These are phyloP conservation scores for Mus caroli DNA, from an alignment of 2,797 vertebrate species.

Conservation along the genomic window DNA sequence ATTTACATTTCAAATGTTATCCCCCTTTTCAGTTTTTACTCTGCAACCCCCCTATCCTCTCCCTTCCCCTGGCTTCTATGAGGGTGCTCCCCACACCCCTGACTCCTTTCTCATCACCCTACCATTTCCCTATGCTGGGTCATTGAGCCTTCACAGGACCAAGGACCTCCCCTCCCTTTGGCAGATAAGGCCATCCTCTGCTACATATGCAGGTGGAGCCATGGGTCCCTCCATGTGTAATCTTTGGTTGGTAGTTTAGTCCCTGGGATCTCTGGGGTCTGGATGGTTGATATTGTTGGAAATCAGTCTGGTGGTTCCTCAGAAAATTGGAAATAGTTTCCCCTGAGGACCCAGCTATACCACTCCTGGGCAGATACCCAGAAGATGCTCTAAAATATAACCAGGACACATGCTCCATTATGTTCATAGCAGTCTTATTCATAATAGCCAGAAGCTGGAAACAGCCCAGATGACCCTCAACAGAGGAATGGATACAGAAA, in stretches of 20 bases:
- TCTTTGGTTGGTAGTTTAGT: neutral
- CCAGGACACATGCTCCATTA: too few species aligned
- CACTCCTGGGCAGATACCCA: neutral
- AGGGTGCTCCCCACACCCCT: neutral
- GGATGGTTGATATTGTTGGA: neutral
- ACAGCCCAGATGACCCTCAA: too few species aligned
- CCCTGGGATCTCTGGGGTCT: neutral
- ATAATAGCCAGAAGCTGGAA: too few species aligned
- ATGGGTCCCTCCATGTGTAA: neutral
- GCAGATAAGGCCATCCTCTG: neutral
- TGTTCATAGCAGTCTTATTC: too few species aligned
- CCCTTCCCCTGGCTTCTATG: neutral
- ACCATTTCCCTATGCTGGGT: neutral
- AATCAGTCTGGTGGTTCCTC: neutral
- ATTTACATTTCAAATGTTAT: neutral
- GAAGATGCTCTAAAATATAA: too few species aligned
- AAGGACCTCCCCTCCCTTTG: neutral
- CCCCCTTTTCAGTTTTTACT: neutral
- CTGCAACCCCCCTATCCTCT: neutral
- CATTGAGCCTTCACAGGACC: neutral
- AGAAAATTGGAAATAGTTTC: neutral
- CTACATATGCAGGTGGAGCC: neutral
- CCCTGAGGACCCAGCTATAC: neutral
- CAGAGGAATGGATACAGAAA: too few species aligned
- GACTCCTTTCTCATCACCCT: fast-evolving